Evolutionary conservation across 2,113 vertebrate genomes (phyloP).

Genomic region (Pantherophis guttatus): DNA sequence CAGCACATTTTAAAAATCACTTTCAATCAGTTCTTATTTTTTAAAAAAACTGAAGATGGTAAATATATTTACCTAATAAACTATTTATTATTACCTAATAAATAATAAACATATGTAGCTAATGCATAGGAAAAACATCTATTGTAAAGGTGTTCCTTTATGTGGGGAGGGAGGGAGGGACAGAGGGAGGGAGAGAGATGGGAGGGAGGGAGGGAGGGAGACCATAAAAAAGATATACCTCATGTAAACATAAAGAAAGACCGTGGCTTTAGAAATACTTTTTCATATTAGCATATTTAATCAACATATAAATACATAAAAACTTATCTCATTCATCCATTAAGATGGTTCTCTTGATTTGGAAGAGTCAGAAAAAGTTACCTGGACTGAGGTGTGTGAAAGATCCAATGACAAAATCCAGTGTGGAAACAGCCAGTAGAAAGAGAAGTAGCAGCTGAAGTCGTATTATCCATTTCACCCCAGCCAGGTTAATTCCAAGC

Average conservation of each 20-base stretch:
- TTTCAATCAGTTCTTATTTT: background rate
- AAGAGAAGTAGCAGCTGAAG: conserved; percentile 91
- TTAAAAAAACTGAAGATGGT: background rate
- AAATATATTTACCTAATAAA: background rate
- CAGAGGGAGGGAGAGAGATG: too few species aligned
- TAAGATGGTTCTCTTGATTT: background rate
- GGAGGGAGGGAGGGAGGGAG: background rate
- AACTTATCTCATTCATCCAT: background rate
- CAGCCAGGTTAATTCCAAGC: conserved; percentile 94
- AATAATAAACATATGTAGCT: too few species aligned
- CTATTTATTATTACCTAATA: too few species aligned
- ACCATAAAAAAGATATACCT: background rate
- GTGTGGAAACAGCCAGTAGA: conserved; percentile 85
- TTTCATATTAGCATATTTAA: background rate
- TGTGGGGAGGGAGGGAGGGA: too few species aligned
- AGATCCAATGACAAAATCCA: conserved; percentile 93
- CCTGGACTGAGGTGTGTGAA: conserved; percentile 93
- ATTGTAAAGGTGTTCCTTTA: background rate
- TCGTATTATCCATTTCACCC: conserved; percentile 94
- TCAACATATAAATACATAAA: background rate
- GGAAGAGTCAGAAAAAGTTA: conserved; percentile 49
- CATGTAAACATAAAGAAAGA: background rate
- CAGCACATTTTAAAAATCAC: background rate
- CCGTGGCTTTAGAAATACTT: background rate
- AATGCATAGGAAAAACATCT: background rate